These are phyloP conservation scores for Cyprinodon diabolis DNA, from an alignment of 2,797 vertebrate genomes.

Conservation along the genomic window DNA sequence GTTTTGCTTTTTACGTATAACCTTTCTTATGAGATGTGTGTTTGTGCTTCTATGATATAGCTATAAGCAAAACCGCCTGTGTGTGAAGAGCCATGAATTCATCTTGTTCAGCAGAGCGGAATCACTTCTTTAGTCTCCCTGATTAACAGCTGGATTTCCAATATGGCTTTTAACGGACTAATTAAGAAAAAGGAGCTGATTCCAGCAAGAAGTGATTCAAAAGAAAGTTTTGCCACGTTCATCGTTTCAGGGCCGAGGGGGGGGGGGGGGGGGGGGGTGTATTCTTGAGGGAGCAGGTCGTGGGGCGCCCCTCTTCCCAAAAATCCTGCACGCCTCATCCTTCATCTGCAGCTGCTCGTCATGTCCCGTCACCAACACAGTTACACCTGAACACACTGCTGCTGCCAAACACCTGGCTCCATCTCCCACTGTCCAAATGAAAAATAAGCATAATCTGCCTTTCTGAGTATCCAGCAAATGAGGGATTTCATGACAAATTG, in stretches of 20 bases:
- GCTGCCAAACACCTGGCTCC: slow-evolving; percentile 99
- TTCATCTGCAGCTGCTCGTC: slow-evolving; percentile 96
- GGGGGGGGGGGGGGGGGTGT: slow-evolving; percentile 80
- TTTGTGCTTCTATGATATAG: slow-evolving; percentile 18
- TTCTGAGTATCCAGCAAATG: slow-evolving; percentile 99
- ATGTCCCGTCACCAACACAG: slow-evolving; percentile 97
- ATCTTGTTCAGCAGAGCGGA: slow-evolving; percentile 75
- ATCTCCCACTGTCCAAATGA: slow-evolving; percentile 99
- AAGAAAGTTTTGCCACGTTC: slow-evolving; percentile 79
- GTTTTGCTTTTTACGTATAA: not conserved
- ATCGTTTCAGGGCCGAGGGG: slow-evolving; percentile 68
- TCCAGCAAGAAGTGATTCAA: slow-evolving; percentile 74
- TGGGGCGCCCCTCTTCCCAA: slow-evolving; percentile 89
- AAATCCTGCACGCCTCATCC: slow-evolving; percentile 98
- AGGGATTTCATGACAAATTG: slow-evolving; percentile 99
- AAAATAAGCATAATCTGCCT: slow-evolving; percentile 99
- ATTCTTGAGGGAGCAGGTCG: slow-evolving; percentile 90
- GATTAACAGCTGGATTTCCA: slow-evolving; percentile 80
- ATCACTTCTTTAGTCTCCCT: slow-evolving; percentile 42
- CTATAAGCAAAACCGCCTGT: slow-evolving; percentile 40
- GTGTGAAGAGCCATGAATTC: slow-evolving; percentile 61
- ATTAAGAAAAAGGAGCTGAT: slow-evolving; percentile 81
- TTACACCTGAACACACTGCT: slow-evolving; percentile 99
- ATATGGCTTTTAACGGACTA: slow-evolving; percentile 73
- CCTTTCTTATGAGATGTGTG: not conserved